Evolutionary conservation across 64 coral and sea anemone species (phyloP).

Genomic region (Trachythela sp.): DNA sequence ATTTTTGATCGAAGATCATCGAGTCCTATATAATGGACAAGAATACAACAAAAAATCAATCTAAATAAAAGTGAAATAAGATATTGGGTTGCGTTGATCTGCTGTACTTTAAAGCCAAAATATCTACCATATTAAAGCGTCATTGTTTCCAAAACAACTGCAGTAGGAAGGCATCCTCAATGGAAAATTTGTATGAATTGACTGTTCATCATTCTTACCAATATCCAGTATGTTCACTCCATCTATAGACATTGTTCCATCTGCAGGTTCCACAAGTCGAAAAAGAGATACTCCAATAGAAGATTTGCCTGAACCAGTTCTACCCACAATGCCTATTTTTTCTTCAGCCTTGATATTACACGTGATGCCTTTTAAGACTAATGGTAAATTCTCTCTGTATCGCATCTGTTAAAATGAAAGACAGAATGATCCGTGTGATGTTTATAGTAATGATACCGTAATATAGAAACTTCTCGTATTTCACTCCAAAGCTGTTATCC

Average conservation of each 20-base stretch:
- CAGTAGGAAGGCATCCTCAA: no score
- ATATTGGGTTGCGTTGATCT: no score
- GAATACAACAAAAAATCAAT: neutral
- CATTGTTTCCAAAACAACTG: no score
- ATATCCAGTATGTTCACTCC: conserved; percentile 66
- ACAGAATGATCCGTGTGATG: neutral
- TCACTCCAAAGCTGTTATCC: no score
- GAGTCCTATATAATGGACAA: conserved; percentile 42
- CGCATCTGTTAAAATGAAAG: conserved; percentile 55
- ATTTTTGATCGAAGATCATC: conserved; percentile 76
- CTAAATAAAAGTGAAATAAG: neutral
- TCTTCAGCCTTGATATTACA: conserved; percentile 58
- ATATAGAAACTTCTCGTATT: no score
- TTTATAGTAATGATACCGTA: no score
- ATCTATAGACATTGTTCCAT: conserved; percentile 62
- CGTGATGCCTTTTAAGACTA: conserved; percentile 57
- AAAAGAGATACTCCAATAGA: conserved; percentile 72
- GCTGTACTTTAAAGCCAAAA: no score
- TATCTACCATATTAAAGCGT: no score
- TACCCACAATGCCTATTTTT: conserved; percentile 83
- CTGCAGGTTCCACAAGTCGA: conserved; percentile 61
- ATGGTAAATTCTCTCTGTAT: conserved; percentile 67
- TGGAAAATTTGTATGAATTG: no score
- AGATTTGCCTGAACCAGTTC: conserved; percentile 85
- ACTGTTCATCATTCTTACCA: conserved; percentile 50